phyloP scores from a whole-genome alignment of 2,888 invertebrate genomes.

The Sipunculus nudus region DNA sequence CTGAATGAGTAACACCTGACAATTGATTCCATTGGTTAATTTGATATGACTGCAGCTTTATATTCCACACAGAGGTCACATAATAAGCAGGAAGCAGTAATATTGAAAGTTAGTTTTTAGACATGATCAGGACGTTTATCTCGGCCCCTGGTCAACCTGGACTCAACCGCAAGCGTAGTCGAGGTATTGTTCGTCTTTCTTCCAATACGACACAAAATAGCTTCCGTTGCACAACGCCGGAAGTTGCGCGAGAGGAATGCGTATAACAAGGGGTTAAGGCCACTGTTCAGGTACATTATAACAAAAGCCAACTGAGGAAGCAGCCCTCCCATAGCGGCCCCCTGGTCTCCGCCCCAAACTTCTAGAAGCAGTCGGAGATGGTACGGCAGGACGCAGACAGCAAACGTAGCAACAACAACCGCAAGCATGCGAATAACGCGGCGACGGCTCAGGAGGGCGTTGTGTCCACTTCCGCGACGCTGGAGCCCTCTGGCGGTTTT shows the following conservation, averaged over 20 bases:
- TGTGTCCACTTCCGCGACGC: conserved; percentile 14
- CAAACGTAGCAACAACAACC: conserved; percentile 87
- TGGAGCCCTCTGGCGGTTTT: no score
- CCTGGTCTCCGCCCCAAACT: conserved; percentile 72
- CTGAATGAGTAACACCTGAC: no score
- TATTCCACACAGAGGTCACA: no score
- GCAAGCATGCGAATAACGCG: conserved; percentile 90
- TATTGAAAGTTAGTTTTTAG: no score
- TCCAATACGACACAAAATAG: no score
- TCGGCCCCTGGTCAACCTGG: no score
- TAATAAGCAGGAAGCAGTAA: no score
- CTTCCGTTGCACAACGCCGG: conserved; percentile 84
- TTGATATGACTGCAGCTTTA: no score
- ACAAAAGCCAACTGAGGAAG: conserved; percentile 87
- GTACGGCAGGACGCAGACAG: conserved; percentile 87
- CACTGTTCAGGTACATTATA: conserved; percentile 88
- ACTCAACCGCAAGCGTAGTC: no score
- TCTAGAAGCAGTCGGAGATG: conserved; percentile 81
- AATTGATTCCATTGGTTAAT: no score
- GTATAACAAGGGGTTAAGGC: conserved; percentile 88
- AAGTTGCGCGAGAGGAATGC: conserved; percentile 86
- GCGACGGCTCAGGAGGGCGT: conserved; percentile 75
- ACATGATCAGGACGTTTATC: no score
- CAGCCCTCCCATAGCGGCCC: conserved; percentile 6
- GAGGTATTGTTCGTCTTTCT: no score